Evolutionary conservation across 2,888 invertebrate species (phyloP), one percentile per base, ranked within the genome.

Genomic region (Psococerastis gibbosa): DNA sequence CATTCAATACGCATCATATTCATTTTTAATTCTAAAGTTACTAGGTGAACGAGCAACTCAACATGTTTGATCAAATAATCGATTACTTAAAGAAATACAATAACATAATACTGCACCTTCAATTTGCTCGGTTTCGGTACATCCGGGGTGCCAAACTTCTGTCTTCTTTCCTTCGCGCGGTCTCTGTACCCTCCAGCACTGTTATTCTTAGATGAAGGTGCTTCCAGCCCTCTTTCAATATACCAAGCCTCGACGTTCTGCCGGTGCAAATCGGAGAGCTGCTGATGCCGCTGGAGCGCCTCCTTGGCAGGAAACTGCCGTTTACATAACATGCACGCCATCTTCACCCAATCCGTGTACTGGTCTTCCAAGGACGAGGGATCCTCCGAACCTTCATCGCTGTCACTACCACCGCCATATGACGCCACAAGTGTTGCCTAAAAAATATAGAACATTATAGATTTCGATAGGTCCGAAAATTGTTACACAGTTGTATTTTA

Each of bases 281-380:
- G 83, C 49, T 85, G 80, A 63, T 98, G 98, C 56, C 91, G 87
- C 8, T 74, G 70, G 11, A 98, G 66, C 1, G 84, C 83, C 46
- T 97, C 97, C 41, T 75, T 71, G 15, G 82, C 87, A 2, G 85
- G 82, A 59, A 98, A 92, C 57, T 89, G 88, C 42, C 98, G 68
- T 60, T 95, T 95, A 60, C 98, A 98, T 9, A 98, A 67, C 17
- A 95, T 66, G 57, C 98, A 98, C 0, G 92, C 88, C 35, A 94
- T 63, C 60, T 89, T 94, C 1, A 68, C 67, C 73, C 84, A 88
- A 62, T 97, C 95, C 3, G 88, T 65, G 53, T 63, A 59, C 35
- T 59, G 59, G 48, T 60, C 58, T 31, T 66, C 66, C 45, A 65
- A 64, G 18, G 60, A 60, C 38, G 59, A 73, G 41, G 60, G 61